A percentile compares a stretch with the other conserved stretches of the same genome.
These are phyloP conservation scores for Hypomecis atomaria DNA, from an alignment of 2,888 invertebrate species.

Conservation along the genomic window DNA sequence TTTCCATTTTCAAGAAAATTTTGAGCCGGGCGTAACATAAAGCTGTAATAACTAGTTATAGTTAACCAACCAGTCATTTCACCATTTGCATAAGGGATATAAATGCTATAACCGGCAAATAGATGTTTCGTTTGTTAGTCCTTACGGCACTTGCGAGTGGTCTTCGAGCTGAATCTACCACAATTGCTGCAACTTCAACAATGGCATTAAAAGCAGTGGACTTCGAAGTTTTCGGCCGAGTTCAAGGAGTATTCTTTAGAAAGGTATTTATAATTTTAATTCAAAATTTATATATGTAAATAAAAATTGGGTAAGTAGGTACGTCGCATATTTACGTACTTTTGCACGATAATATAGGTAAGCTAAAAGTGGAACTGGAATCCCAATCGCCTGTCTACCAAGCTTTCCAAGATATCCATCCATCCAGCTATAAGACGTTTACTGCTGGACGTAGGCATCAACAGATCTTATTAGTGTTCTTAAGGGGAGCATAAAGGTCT, in stretches of 20 bases:
- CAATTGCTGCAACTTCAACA: conserved; percentile 40
- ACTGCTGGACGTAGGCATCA: too few species aligned
- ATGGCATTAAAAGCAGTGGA: conserved; percentile 69
- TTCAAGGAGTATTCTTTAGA: conserved; percentile 87
- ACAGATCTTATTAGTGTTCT: too few species aligned
- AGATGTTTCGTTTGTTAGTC: conserved; percentile 63
- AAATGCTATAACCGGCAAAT: conserved; percentile 8
- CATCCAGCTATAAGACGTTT: too few species aligned
- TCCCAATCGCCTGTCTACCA: too few species aligned
- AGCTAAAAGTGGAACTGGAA: too few species aligned
- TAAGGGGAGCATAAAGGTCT: too few species aligned
- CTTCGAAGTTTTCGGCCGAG: conserved; percentile 86
- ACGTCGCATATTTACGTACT: too few species aligned
- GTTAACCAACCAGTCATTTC: too few species aligned
- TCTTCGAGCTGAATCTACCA: conserved; percentile 47
- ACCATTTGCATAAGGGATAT: neutral
- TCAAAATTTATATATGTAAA: too few species aligned
- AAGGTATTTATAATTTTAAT: conserved; percentile 69
- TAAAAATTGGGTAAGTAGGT: neutral
- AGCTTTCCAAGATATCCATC: too few species aligned
- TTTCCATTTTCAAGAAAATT: too few species aligned
- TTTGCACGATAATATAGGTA: too few species aligned
- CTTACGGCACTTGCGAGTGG: conserved; percentile 53
- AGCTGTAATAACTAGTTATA: neutral
- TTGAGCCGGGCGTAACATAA: neutral